Evolutionary conservation across 1,140 invertebrate genomes (phyloP).

Genomic region (Rhizoglyphus robini): DNA sequence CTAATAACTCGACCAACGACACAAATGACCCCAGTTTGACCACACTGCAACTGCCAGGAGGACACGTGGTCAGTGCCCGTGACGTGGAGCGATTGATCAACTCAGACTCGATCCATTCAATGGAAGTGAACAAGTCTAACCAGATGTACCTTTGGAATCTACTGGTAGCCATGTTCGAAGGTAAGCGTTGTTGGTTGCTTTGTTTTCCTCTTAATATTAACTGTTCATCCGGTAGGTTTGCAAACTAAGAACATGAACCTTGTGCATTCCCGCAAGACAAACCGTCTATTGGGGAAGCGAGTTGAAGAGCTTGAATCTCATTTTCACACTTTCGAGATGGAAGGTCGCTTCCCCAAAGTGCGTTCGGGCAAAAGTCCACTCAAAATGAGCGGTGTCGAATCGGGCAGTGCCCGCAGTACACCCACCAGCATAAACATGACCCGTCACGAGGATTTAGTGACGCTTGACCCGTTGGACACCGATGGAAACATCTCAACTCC

Average conservation of each 20-base stretch:
- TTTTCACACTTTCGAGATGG: not conserved
- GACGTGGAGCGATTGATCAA: conserved; percentile 36
- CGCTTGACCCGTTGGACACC: not conserved
- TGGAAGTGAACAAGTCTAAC: conserved; percentile 53
- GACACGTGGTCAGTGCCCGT: conserved; percentile 24
- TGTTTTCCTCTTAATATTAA: not conserved
- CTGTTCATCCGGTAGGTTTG: conserved; percentile 38
- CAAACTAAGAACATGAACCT: conserved; percentile 69
- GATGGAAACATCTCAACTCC: not conserved
- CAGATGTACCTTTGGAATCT: conserved; percentile 56
- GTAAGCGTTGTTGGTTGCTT: not conserved
- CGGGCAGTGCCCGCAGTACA: not conserved
- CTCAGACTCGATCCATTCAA: conserved; percentile 35
- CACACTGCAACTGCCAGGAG: conserved; percentile 1
- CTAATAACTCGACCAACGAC: conserved; percentile 22
- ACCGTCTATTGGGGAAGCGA: conserved; percentile 37
- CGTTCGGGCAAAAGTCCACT: not conserved
- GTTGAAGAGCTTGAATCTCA: conserved; percentile 16
- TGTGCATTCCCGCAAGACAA: conserved; percentile 66
- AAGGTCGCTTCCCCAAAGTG: not conserved
- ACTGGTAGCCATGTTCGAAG: conserved; percentile 57
- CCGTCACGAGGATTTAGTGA: not conserved
- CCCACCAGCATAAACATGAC: not conserved
- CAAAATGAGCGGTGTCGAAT: not conserved
- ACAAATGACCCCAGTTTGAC: not conserved